Percentiles rank a stretch among this genome's conserved stretches.
phyloP scores from a whole-genome alignment of 2,113 vertebrate species.

The Sylvilagus bachmani region DNA sequence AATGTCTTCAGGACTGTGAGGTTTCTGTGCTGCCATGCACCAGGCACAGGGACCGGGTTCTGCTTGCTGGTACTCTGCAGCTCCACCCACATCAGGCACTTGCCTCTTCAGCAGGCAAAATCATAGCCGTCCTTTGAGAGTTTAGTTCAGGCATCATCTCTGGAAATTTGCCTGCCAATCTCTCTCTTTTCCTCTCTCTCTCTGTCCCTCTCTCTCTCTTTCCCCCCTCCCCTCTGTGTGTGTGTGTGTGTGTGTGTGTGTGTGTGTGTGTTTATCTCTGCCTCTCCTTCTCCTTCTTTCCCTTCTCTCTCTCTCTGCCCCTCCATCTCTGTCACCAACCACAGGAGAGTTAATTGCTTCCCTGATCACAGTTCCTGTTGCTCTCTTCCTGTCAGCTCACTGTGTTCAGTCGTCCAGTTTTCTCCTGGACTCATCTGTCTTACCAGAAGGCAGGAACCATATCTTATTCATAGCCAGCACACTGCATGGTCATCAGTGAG shows the following conservation, averaged over 20 bases:
- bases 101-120: not conserved
- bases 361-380: not conserved
- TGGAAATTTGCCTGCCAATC: not conserved
- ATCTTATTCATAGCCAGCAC: not conserved
- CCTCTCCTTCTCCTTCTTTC: not conserved
- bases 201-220: too few species aligned
- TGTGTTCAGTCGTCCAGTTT: constrained; percentile 13
- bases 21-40: not conserved
- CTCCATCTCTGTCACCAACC: not conserved
- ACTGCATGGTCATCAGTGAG: not conserved
- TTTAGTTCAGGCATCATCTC: not conserved
- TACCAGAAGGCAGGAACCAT: not conserved
- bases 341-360: not conserved
- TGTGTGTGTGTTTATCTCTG: too few species aligned
- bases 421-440: not conserved
- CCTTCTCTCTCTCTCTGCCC: too few species aligned
- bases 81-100: not conserved
- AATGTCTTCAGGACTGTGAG: constrained; percentile 6
- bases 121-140: not conserved
- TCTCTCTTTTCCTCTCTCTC: too few species aligned
- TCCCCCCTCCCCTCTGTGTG: too few species aligned
- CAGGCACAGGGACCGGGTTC: not conserved
- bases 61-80: not conserved
- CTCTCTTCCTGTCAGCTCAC: not conserved
- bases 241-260: too few species aligned